A percentile compares a stretch with the other conserved stretches of the same genome.
phyloP scores from a whole-genome alignment of 2,797 vertebrate genomes.

The Pipistrellus pygmaeus region DNA sequence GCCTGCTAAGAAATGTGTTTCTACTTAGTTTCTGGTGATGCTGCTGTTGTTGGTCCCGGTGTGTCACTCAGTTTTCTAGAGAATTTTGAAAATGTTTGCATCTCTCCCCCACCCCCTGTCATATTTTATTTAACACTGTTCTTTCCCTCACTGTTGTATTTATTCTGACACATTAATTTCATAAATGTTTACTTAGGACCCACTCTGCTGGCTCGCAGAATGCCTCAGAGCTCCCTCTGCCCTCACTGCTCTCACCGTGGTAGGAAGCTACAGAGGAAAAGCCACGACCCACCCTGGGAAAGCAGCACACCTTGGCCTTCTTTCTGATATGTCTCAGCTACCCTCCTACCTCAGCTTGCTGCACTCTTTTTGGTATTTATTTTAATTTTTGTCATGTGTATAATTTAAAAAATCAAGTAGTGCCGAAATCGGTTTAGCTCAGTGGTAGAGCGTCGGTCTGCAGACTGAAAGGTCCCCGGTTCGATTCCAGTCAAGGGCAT shows the following conservation, averaged over 20 bases:
- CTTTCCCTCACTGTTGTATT: background rate
- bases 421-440: too few species aligned
- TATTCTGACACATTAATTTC: background rate
- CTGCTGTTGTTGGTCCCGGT: background rate
- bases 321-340: background rate
- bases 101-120: background rate
- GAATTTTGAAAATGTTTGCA: background rate
- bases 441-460: too few species aligned
- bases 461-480: too few species aligned
- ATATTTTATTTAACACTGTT: background rate
- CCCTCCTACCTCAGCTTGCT: background rate
- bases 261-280: background rate
- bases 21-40: background rate
- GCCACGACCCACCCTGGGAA: background rate
- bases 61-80: background rate
- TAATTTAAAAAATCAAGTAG: background rate
- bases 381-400: background rate
- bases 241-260: background rate
- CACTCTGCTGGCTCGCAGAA: background rate
- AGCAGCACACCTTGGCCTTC: rapidly evolving
- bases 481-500: too few species aligned
- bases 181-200: background rate
- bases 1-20: background rate
- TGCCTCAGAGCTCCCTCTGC: background rate
- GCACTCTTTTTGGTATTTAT: background rate